phyloP scores from a whole-genome alignment of 1,140 invertebrate species.

The Hylaeus anthracinus region DNA sequence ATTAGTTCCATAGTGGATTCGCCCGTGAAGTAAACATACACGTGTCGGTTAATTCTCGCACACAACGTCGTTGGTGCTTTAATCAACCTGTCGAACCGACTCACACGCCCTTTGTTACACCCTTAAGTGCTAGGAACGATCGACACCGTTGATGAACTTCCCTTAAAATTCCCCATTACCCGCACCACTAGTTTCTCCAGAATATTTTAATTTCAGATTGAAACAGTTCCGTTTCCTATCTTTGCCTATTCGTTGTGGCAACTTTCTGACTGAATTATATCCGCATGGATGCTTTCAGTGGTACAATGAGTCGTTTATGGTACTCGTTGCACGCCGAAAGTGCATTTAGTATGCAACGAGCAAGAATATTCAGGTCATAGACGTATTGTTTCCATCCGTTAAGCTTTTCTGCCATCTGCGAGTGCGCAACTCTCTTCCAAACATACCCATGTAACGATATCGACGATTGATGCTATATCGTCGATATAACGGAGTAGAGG shows the following conservation, averaged over 20 bases:
- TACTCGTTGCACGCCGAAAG: background rate
- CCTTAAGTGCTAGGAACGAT: background rate
- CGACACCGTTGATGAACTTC: background rate
- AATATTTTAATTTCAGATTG: background rate
- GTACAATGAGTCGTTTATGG: background rate
- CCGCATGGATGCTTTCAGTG: background rate
- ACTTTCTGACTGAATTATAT: background rate
- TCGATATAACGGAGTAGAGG: no score
- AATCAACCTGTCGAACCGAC: background rate
- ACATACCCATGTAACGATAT: no score
- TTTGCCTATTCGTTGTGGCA: background rate
- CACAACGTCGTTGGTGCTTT: background rate
- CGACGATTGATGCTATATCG: no score
- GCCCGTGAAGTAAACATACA: background rate
- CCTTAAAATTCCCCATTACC: background rate
- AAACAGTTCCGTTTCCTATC: background rate
- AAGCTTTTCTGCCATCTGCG: background rate
- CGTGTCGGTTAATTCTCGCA: conserved; percentile 22
- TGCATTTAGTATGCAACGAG: background rate
- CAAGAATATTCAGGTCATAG: background rate
- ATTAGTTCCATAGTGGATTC: no score
- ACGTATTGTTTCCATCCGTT: background rate
- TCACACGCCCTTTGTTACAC: background rate
- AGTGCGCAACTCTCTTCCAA: background rate
- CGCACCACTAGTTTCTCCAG: background rate